A percentile compares a stretch with the other conserved stretches of the same genome.
Evolutionary conservation across 2,797 vertebrate genomes (phyloP).

Genomic region (Chaetodon trifasciatus): DNA sequence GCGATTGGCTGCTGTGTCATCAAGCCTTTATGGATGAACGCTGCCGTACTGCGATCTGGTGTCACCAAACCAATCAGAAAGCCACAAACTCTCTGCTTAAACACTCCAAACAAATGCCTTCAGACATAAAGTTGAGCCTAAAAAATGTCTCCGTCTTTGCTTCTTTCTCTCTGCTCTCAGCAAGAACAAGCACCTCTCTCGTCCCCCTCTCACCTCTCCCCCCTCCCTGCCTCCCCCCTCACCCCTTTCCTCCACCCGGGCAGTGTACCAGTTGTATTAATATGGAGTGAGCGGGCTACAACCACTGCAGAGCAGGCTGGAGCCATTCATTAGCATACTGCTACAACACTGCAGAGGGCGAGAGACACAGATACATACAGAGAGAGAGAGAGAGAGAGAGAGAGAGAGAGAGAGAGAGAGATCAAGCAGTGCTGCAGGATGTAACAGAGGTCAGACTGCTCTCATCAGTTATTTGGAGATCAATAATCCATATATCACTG

Average conservation of each 20-base stretch:
- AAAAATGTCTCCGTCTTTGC: not conserved
- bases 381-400: conserved; percentile 21
- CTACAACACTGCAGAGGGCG: conserved; percentile 61
- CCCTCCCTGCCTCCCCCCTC: not conserved
- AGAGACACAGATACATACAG: conserved; percentile 43
- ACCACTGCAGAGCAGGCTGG: conserved; percentile 55
- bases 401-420: conserved; percentile 2
- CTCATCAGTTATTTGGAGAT: conserved; percentile 46
- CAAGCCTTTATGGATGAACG: not conserved
- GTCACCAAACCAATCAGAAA: no score
- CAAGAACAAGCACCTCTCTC: not conserved
- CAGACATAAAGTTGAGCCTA: not conserved
- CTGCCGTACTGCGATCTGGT: no score
- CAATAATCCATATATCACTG: conserved; percentile 44
- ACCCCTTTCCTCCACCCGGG: not conserved
- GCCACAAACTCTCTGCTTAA: no score
- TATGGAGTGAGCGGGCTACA: conserved; percentile 52
- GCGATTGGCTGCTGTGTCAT: not conserved
- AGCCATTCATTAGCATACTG: conserved; percentile 65
- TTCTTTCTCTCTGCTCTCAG: not conserved
- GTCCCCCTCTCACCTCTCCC: not conserved
- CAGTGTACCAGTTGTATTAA: conserved; percentile 35
- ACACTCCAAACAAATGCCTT: no score
- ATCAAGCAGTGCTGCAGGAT: conserved; percentile 38
- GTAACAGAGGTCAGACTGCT: conserved; percentile 31